These are phyloP conservation scores for Nymphalis io DNA, from an alignment of 1,140 invertebrate genomes.

Conservation along the genomic window DNA sequence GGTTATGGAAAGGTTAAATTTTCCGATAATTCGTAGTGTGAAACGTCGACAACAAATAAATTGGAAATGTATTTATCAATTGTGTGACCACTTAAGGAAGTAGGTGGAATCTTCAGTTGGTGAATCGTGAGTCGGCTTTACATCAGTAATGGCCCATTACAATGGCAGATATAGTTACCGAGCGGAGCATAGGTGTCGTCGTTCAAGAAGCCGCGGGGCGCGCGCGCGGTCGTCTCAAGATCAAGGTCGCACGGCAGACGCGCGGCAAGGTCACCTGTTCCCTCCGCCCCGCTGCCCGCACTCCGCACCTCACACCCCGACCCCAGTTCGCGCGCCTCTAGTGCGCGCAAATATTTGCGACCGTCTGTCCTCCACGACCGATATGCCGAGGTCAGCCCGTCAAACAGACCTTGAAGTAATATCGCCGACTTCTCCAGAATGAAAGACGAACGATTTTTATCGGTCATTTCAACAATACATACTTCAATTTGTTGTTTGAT, in stretches of 20 bases:
- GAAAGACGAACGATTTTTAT: conserved; percentile 60
- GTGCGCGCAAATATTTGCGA: conserved; percentile 76
- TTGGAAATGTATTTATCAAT: conserved; percentile 22
- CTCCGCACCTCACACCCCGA: conserved; percentile 35
- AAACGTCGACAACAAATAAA: conserved; percentile 20
- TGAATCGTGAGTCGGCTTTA: conserved; percentile 12
- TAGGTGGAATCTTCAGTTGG: neutral
- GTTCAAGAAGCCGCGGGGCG: conserved; percentile 55
- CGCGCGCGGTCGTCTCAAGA: conserved; percentile 78
- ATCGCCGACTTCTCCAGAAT: conserved; percentile 68
- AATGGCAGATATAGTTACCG: conserved; percentile 46
- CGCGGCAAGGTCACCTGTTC: conserved; percentile 70
- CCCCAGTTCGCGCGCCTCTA: conserved; percentile 49
- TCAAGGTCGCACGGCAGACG: conserved; percentile 76
- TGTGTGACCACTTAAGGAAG: conserved; percentile 21
- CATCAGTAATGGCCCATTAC: conserved; percentile 27
- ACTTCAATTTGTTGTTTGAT: conserved; percentile 23
- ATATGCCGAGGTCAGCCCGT: conserved; percentile 76
- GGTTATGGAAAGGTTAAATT: conserved; percentile 17
- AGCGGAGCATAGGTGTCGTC: conserved; percentile 55
- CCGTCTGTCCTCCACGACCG: conserved; percentile 79
- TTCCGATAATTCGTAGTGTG: neutral
- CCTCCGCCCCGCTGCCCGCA: conserved; percentile 39
- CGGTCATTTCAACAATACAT: conserved; percentile 51
- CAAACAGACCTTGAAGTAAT: conserved; percentile 75